A percentile compares a stretch with the other conserved stretches of the same genome.
Conservation (phyloP, 2,888 invertebrate genomes). For the Pachliopta kotzebuea region DNA sequence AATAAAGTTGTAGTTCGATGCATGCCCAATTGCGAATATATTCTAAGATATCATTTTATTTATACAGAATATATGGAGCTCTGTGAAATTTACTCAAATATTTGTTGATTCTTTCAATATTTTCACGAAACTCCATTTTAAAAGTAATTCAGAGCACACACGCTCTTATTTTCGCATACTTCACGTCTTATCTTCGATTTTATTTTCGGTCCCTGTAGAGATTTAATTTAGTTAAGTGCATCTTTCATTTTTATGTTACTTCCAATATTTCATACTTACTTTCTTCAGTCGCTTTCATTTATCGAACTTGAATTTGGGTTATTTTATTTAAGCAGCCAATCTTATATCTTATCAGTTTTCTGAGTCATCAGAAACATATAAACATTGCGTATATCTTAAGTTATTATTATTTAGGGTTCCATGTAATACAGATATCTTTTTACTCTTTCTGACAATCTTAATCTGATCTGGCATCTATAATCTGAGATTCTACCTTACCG, state of each 20-base stretch:
- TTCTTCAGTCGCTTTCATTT: constrained; percentile 9
- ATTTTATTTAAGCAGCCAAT: neutral
- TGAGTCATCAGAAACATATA: no score
- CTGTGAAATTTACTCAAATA: neutral
- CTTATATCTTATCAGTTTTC: neutral
- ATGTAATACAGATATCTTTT: no score
- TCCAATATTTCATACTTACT: constrained; percentile 28
- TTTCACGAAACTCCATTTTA: constrained; percentile 14
- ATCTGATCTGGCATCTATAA: no score
- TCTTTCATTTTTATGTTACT: constrained; percentile 32
- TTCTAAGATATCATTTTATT: neutral
- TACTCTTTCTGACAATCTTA: no score
- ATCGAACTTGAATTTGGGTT: neutral
- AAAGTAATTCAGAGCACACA: constrained; percentile 15
- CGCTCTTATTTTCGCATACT: constrained; percentile 25
- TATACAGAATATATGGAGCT: neutral
- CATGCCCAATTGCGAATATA: constrained; percentile 19
- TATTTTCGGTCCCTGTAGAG: constrained; percentile 32
- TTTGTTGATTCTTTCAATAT: constrained; percentile 7
- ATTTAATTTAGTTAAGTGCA: constrained; percentile 46
- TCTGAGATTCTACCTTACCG: neutral
- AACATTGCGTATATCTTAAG: no score
- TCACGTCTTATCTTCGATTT: constrained; percentile 35
- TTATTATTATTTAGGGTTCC: no score
- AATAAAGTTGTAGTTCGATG: neutral